These are phyloP conservation scores for Dolichallabes microphthalmus DNA, from an alignment of 2,113 vertebrate genomes.

Conservation along the genomic window DNA sequence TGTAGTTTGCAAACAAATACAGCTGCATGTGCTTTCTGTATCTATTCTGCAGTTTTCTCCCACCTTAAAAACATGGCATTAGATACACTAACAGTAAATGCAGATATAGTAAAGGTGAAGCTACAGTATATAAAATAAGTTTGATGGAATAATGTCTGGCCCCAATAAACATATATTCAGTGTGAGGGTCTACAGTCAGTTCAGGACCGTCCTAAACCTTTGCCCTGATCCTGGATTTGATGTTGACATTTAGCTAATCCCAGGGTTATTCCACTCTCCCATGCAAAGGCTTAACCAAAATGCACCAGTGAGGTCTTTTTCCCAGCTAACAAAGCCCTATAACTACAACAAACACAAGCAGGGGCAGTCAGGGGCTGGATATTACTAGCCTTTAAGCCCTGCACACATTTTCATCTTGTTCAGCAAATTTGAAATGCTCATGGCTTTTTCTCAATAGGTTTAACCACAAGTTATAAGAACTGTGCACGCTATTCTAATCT, in stretches of 20 bases:
- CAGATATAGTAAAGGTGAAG: background rate
- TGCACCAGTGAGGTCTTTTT: constrained; percentile 54
- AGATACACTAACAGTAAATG: background rate
- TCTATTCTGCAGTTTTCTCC: background rate
- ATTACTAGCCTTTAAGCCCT: constrained; percentile 41
- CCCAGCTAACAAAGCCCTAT: constrained; percentile 45
- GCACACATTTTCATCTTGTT: constrained; percentile 38
- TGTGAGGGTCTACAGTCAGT: background rate
- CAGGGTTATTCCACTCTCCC: constrained; percentile 36
- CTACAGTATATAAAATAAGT: background rate
- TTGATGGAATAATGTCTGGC: constrained; percentile 62
- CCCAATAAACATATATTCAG: background rate
- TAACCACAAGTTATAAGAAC: background rate
- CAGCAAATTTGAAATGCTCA: constrained; percentile 44
- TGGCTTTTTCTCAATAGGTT: constrained; percentile 38
- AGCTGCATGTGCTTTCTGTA: background rate
- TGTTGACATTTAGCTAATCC: constrained; percentile 55
- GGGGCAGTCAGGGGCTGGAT: constrained; percentile 31
- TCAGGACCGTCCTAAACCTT: constrained; percentile 14
- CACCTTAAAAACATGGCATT: background rate
- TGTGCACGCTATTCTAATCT: background rate
- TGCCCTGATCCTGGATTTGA: constrained; percentile 31
- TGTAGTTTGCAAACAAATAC: background rate
- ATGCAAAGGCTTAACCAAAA: constrained; percentile 55
- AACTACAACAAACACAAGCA: constrained; percentile 35